Percentiles rank a stretch among this genome's conserved stretches.
phyloP scores from a whole-genome alignment of 2,888 invertebrate species.

The Ochropleura plecta region DNA sequence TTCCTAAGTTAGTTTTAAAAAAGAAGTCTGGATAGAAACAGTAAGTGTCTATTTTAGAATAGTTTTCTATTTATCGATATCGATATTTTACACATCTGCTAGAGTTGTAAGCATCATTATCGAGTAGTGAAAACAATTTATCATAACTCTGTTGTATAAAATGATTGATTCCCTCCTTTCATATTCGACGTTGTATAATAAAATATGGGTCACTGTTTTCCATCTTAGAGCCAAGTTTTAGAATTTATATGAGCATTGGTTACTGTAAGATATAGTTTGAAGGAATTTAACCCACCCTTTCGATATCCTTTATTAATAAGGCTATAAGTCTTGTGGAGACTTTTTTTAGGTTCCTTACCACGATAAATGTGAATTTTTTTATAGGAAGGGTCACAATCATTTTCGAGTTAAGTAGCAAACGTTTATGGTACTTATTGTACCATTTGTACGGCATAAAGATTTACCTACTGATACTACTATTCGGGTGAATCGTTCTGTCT shows the following conservation, averaged over 20 bases:
- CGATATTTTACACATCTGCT: conserved; percentile 7
- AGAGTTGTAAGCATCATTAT: conserved; percentile 59
- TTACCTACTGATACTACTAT: conserved; percentile 13
- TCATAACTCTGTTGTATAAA: conserved; percentile 68
- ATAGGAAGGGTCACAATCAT: conserved; percentile 29
- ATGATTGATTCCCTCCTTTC: conserved; percentile 76
- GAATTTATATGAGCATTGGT: conserved; percentile 17
- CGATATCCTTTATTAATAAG: conserved; percentile 29
- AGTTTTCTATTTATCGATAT: neutral
- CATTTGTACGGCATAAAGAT: conserved; percentile 25
- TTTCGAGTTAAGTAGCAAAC: conserved; percentile 38
- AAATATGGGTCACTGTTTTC: conserved; percentile 71
- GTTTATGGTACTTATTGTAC: conserved; percentile 19
- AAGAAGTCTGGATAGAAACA: neutral
- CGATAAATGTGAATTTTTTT: conserved; percentile 36
- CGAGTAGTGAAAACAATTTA: conserved; percentile 71
- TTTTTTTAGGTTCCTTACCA: conserved; percentile 18
- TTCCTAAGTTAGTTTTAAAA: neutral
- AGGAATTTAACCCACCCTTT: conserved; percentile 6
- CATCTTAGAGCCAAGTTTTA: conserved; percentile 38
- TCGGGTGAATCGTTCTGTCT: conserved; percentile 25
- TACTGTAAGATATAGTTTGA: neutral
- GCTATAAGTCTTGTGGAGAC: conserved; percentile 27
- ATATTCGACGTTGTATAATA: conserved; percentile 73
- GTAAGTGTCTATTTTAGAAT: neutral